Percentiles rank a stretch among this genome's conserved stretches.
Evolutionary conservation across 2,797 vertebrate species (phyloP).

Genomic region (Molossus alvarezi): DNA sequence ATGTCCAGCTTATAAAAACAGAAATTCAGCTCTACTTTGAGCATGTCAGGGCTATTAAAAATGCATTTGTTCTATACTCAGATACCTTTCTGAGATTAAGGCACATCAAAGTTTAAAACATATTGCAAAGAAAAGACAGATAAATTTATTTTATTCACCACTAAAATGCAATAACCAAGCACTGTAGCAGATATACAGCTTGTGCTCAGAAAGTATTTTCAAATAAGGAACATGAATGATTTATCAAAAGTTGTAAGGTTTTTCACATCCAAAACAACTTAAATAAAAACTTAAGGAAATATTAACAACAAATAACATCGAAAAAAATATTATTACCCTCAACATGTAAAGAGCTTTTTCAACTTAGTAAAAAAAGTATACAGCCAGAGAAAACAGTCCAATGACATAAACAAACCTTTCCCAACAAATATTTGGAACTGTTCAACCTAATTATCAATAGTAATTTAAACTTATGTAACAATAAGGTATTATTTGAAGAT

Average conservation of each 20-base stretch:
- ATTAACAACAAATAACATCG: not conserved
- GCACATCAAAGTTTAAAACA: not conserved
- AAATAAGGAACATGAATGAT: not conserved
- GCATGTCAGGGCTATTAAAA: not conserved
- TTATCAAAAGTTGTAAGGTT: not conserved
- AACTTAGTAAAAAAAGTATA: not conserved
- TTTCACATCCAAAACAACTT: not conserved
- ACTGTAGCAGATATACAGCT: not conserved
- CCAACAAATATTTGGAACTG: not conserved
- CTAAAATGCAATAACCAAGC: not conserved
- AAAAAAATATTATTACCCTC: not conserved
- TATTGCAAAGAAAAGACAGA: not conserved
- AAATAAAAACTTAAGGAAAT: slow-evolving; percentile 10
- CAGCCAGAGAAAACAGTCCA: not conserved
- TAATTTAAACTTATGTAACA: not conserved
- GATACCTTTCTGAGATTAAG: not conserved
- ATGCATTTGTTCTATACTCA: not conserved
- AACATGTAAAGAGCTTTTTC: not conserved
- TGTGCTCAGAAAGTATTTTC: not conserved
- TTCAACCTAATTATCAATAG: not conserved
- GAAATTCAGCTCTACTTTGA: not conserved
- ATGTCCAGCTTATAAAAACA: not conserved
- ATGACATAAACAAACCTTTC: not conserved
- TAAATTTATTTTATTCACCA: not conserved
- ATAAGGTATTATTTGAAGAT: not conserved